phyloP scores from a whole-genome alignment of 2,113 vertebrate species.

The Nestor notabilis region DNA sequence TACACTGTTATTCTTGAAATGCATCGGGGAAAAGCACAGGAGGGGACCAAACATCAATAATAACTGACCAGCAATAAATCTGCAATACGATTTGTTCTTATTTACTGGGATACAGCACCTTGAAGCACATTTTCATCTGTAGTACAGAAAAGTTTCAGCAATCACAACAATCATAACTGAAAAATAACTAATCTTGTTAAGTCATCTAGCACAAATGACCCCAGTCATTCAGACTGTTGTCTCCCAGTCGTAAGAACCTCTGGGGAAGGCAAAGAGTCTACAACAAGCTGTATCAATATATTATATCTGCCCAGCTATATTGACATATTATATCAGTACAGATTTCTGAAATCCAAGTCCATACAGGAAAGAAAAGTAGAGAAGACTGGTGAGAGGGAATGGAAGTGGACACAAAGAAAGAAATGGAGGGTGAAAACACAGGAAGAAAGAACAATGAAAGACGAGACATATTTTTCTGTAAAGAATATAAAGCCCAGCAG shows the following conservation, averaged over 20 bases:
- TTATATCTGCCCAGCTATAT: neutral
- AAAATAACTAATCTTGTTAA: neutral
- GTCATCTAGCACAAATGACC: neutral
- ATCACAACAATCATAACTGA: neutral
- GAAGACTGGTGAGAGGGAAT: neutral
- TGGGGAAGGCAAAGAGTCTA: neutral
- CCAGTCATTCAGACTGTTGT: rapidly evolving
- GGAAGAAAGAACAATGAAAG: neutral
- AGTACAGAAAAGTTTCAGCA: neutral
- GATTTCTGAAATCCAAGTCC: neutral
- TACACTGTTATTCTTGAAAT: neutral
- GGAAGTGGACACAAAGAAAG: neutral
- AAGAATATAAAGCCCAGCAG: neutral
- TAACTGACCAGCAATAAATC: neutral
- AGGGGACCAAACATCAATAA: neutral
- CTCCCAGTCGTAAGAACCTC: neutral
- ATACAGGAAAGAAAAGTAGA: neutral
- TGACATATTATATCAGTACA: neutral
- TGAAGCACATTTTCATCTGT: neutral
- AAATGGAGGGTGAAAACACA: neutral
- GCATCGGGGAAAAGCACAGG: neutral
- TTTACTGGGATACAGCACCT: neutral
- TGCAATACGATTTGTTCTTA: neutral
- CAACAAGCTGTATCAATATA: neutral
- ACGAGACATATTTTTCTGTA: neutral